phyloP scores from a whole-genome alignment of 2,113 vertebrate genomes.

The Labrus mixtus region DNA sequence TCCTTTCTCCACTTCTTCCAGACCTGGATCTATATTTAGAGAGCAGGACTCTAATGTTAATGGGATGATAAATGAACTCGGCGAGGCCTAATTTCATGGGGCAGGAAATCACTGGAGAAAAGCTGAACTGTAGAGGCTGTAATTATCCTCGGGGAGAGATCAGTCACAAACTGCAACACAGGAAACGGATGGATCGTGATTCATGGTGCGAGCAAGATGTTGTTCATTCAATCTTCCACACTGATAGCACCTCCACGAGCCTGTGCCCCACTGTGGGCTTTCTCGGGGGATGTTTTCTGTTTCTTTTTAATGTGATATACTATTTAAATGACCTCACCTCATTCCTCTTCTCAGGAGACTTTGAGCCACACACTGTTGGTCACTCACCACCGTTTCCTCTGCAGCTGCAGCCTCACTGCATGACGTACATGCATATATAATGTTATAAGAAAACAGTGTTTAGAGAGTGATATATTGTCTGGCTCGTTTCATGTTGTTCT shows the following conservation, averaged over 20 bases:
- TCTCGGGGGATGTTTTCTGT: constrained; percentile 3
- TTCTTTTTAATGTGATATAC: constrained; percentile 6
- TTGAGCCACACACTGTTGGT: constrained; percentile 17
- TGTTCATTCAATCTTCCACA: constrained; percentile 50
- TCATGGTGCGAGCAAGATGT: constrained; percentile 65
- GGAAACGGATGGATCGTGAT: constrained; percentile 72
- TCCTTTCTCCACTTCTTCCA: constrained; percentile 46
- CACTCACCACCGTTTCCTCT: constrained; percentile 38
- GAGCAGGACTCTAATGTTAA: constrained; percentile 67
- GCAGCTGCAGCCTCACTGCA: constrained; percentile 43
- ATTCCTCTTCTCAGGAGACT: constrained; percentile 28
- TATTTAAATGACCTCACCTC: constrained; percentile 58
- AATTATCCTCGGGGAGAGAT: constrained; percentile 81
- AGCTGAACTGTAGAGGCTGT: constrained; percentile 75
- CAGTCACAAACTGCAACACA: constrained; percentile 68
- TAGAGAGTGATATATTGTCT: constrained; percentile 30
- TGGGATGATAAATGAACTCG: constrained; percentile 81
- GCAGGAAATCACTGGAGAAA: constrained; percentile 81
- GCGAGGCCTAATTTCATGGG: constrained; percentile 77
- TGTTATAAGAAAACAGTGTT: constrained; percentile 29
- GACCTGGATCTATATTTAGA: constrained; percentile 77
- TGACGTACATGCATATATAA: constrained; percentile 31
- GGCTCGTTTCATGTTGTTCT: constrained; percentile 22
- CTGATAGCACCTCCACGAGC: constrained; percentile 35
- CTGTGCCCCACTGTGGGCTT: constrained; percentile 19